Evolutionary conservation across 2,888 invertebrate genomes (phyloP).

Genomic region (Himalopsyche anomala): DNA sequence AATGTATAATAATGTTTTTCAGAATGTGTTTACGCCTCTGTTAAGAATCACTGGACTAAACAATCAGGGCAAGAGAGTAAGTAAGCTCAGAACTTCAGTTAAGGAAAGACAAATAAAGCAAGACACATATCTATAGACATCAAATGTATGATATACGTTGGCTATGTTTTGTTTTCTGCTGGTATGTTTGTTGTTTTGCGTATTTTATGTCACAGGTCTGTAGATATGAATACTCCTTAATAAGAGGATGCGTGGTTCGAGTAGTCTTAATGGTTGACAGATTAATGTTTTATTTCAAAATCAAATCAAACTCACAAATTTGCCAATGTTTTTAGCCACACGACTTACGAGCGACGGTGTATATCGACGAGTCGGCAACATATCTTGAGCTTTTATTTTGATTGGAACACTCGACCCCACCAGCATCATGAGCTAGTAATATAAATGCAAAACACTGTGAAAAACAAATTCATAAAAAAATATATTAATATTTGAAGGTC

Average conservation of each 20-base stretch:
- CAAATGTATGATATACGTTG: too few species aligned
- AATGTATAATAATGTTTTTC: too few species aligned
- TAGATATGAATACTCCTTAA: not conserved
- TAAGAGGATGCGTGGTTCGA: not conserved
- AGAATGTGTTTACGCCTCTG: too few species aligned
- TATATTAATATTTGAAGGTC: too few species aligned
- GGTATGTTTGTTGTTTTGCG: too few species aligned
- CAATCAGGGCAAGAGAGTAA: not conserved
- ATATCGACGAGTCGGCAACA: not conserved
- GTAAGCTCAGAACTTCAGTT: not conserved
- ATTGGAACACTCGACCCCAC: not conserved
- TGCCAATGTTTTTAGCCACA: conserved; percentile 1
- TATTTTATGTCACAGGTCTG: not conserved
- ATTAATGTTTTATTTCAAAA: conserved; percentile 12
- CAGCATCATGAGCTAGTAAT: conserved; percentile 31
- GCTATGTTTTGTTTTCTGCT: too few species aligned
- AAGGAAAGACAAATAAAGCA: not conserved
- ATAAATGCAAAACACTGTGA: not conserved
- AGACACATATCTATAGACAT: not conserved
- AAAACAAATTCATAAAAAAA: not conserved
- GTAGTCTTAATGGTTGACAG: not conserved
- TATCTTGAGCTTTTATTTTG: not conserved
- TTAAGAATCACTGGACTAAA: not conserved
- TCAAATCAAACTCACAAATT: conserved; percentile 27
- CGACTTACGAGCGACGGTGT: conserved; percentile 25